Evolutionary conservation across 64 coral and sea anemone species (phyloP).

Genomic region (Stichodactyla mertensii): DNA sequence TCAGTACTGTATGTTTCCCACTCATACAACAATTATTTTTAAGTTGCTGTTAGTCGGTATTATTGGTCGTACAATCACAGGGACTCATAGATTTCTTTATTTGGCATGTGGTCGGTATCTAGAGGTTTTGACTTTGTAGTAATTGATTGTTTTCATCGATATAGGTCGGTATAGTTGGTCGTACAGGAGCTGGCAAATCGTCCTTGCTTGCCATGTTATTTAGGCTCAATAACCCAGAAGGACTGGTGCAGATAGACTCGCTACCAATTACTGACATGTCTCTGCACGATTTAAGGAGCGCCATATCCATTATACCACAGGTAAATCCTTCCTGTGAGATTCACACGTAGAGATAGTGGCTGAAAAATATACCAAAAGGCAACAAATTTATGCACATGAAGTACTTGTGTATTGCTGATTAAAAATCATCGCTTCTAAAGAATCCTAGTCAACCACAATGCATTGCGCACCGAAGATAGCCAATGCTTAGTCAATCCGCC

Average conservation of each 20-base stretch:
- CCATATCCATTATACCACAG: conserved; percentile 92
- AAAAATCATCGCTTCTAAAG: too few species aligned
- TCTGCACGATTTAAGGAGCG: conserved; percentile 69
- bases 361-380: too few species aligned
- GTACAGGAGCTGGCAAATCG: conserved; percentile 81
- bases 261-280: conserved; percentile 64
- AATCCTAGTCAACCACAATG: too few species aligned
- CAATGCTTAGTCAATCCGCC: too few species aligned
- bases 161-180: conserved; percentile 78
- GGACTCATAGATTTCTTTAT: neutral
- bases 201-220: conserved; percentile 68
- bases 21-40: too few species aligned
- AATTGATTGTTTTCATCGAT: neutral
- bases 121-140: neutral
- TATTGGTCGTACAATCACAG: neutral
- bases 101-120: neutral
- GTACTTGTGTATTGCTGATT: too few species aligned
- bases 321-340: conserved; percentile 8
- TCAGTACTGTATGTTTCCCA: too few species aligned
- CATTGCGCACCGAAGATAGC: too few species aligned
- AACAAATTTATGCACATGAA: too few species aligned
- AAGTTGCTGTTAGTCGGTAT: neutral
- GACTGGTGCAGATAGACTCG: conserved; percentile 65
- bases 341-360: too few species aligned
- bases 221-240: conserved; percentile 68